Conservation (phyloP, 2,888 invertebrate genomes). For the Gasteruption jaculator region DNA sequence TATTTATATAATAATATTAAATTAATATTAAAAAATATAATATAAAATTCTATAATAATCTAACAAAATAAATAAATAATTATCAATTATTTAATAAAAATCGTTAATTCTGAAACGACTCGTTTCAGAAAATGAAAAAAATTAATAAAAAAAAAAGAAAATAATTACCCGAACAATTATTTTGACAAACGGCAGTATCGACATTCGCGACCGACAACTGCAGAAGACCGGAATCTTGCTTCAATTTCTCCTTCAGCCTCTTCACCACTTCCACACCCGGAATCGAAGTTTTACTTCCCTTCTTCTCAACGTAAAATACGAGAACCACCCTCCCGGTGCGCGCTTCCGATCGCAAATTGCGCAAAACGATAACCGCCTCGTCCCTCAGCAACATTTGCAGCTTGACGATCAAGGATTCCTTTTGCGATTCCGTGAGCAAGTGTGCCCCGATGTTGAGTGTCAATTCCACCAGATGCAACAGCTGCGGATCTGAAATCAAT, state of each 20-base stretch:
- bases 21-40: conserved; percentile 2
- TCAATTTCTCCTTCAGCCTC: conserved; percentile 64
- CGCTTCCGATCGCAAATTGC: conserved; percentile 53
- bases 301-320: conserved; percentile 65
- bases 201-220: conserved; percentile 72
- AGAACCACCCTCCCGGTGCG: conserved; percentile 55
- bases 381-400: conserved; percentile 75
- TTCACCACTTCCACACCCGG: conserved; percentile 64
- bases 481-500: conserved; percentile 61
- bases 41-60: conserved; percentile 1
- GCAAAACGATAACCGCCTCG: conserved; percentile 57
- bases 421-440: conserved; percentile 65
- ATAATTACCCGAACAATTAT: conserved; percentile 73
- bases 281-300: conserved; percentile 52
- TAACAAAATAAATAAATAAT: no score
- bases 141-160: conserved; percentile 8
- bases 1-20: conserved; percentile 2
- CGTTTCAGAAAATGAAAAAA: not conserved
- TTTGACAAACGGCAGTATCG: conserved; percentile 84
- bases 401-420: conserved; percentile 74
- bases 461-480: conserved; percentile 75
- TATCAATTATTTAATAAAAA: no score
- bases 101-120: not conserved
- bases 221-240: conserved; percentile 67
- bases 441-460: conserved; percentile 72